phyloP scores from a whole-genome alignment of 2,888 invertebrate genomes.

The Drosophila parthenogenetica region DNA sequence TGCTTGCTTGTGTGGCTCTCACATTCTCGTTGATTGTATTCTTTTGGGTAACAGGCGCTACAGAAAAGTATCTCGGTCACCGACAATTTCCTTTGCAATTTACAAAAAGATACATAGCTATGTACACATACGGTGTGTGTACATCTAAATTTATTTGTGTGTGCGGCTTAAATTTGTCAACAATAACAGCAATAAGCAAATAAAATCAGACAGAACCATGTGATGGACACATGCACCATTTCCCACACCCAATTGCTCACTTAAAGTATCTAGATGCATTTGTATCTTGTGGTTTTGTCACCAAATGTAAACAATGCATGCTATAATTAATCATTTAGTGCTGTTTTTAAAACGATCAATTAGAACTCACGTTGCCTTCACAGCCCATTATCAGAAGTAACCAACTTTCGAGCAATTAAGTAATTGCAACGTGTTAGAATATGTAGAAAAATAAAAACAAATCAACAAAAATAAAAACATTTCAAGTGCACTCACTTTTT shows the following conservation, averaged over 20 bases:
- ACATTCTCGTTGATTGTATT: constrained; percentile 24
- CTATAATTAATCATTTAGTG: constrained; percentile 21
- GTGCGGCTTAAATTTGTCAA: constrained; percentile 52
- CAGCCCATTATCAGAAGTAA: background rate
- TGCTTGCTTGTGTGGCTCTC: constrained; percentile 43
- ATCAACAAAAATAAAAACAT: background rate
- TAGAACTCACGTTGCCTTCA: constrained; percentile 35
- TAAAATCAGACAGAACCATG: constrained; percentile 38
- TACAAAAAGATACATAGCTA: constrained; percentile 19
- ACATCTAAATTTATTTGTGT: constrained; percentile 7
- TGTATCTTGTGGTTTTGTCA: constrained; percentile 39
- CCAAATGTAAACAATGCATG: constrained; percentile 6
- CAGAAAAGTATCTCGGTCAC: constrained; percentile 40
- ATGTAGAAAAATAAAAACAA: constrained; percentile 3
- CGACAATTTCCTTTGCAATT: constrained; percentile 22
- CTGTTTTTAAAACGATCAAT: constrained; percentile 33
- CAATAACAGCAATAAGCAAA: constrained; percentile 45
- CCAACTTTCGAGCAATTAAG: constrained; percentile 8
- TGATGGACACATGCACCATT: constrained; percentile 46
- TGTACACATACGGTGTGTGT: constrained; percentile 5
- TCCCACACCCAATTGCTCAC: constrained; percentile 9
- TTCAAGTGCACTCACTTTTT: constrained; percentile 1
- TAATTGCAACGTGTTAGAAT: constrained; percentile 34
- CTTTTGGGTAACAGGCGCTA: constrained; percentile 64
- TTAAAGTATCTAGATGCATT: constrained; percentile 15